Base-by-base conservation (phyloP, 2,888 invertebrate species). In the Eledona agricola region DNA sequence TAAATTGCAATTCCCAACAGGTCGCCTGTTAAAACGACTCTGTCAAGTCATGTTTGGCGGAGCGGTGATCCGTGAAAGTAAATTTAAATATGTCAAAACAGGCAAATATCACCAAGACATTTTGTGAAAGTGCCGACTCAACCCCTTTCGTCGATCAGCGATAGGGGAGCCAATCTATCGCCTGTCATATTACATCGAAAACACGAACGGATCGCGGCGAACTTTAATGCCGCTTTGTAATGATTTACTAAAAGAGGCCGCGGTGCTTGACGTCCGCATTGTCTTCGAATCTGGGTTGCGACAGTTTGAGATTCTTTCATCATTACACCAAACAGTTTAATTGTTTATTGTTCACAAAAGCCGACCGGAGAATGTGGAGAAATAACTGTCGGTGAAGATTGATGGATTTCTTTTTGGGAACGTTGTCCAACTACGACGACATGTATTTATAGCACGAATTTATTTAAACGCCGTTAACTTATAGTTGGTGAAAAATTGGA, bases 41-140 rank as follows among this genome's bases (percentile, higher is more conserved):
- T 60, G 58, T 60, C 58, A 40, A 51, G 16, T 53, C 28, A 7
- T 23, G 35, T 53, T 37, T 51, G 20, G 20, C 28, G 19, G 46
- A 19, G 43, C 55, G 37, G 57, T 63, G 63, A 62, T 63, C 63
- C 62, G 56, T 62, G 57, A 62, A 62, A 56, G 57, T 42, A 58
- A 58, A 59, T 63, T 59, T 59, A 58, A 58, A 60, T 60, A 60
- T 47, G 58, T 59, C 61, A 63, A 57, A 58, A 59, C 57, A 55
- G 40, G 59, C 54, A 61, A 63, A 63, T 63, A 61, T 56, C 60
- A 63, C 46, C 43, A 51, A 57, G 59, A 55, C 59, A 59, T 60
- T 59, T 63, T 23, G 42, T 19, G 13, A 26, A 37, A 32, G 37
- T 47, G 40, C 12, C 40, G 31, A 45, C 13, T 29, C 51, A 52